Evolutionary conservation across 2,797 vertebrate species (phyloP).

Genomic region (Pelobates cultripes): DNA sequence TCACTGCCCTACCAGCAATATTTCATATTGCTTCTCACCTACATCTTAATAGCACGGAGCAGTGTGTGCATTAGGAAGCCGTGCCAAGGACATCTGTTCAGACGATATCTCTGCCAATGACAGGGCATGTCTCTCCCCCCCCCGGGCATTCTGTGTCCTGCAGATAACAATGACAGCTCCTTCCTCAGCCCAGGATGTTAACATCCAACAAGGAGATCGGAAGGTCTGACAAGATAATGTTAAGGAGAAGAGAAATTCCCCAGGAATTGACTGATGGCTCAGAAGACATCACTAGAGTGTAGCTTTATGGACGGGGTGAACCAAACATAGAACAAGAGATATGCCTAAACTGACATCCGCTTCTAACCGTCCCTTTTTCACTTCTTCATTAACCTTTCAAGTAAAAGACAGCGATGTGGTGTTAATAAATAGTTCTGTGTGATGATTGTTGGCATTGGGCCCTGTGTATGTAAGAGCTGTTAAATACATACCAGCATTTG

Average conservation of each 20-base stretch:
- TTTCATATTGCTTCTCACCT: neutral
- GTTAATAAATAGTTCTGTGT: no score
- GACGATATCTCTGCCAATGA: neutral
- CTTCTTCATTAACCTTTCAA: no score
- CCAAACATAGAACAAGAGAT: neutral
- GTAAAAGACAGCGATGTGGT: no score
- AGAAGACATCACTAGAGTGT: constrained; percentile 21
- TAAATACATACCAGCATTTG: no score
- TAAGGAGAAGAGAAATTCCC: neutral
- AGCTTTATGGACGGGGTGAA: neutral
- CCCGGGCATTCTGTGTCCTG: constrained; percentile 10
- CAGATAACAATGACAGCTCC: constrained; percentile 24
- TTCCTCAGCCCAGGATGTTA: constrained; percentile 9
- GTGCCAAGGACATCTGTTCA: constrained; percentile 12
- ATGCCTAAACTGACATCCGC: neutral
- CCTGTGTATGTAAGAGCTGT: no score
- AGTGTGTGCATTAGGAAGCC: neutral
- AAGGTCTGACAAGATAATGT: constrained; percentile 1
- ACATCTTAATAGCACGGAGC: constrained; percentile 31
- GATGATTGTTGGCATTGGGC: no score
- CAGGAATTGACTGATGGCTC: neutral
- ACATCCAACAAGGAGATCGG: constrained; percentile 5
- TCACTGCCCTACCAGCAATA: neutral
- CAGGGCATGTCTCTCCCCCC: neutral
- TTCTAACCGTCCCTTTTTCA: neutral